phyloP scores from a whole-genome alignment of 2,113 vertebrate species.

The Helogale parvula region DNA sequence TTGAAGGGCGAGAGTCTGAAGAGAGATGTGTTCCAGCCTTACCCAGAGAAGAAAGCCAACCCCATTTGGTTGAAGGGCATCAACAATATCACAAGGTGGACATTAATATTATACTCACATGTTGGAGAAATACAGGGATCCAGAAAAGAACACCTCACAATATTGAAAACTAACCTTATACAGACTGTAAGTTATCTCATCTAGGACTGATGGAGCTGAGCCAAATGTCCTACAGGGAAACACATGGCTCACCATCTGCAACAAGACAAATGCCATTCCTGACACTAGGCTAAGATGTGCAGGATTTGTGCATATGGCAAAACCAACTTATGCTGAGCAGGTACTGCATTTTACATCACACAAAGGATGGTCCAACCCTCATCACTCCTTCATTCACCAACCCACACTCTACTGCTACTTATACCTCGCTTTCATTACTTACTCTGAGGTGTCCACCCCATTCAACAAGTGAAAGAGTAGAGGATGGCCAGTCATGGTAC shows the following conservation, averaged over 20 bases:
- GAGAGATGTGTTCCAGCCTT: no score
- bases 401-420: fast-evolving
- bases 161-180: not conserved
- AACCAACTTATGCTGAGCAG: not conserved
- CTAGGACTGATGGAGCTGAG: not conserved
- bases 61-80: not conserved
- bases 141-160: not conserved
- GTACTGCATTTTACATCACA: not conserved
- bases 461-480: not conserved
- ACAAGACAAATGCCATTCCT: not conserved
- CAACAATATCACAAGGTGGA: not conserved
- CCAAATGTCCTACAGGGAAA: not conserved
- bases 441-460: not conserved
- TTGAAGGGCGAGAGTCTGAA: no score
- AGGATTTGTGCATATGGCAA: not conserved
- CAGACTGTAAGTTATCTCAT: not conserved
- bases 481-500: not conserved
- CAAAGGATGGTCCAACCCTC: not conserved
- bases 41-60: not conserved
- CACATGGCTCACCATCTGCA: fast-evolving
- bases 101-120: not conserved
- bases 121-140: not conserved
- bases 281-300: no score
- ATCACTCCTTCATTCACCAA: not conserved
- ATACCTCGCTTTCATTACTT: not conserved